Percentiles rank a stretch among this genome's conserved stretches.
Conservation (phyloP, 2,113 vertebrate species). For the Eira barbara region DNA sequence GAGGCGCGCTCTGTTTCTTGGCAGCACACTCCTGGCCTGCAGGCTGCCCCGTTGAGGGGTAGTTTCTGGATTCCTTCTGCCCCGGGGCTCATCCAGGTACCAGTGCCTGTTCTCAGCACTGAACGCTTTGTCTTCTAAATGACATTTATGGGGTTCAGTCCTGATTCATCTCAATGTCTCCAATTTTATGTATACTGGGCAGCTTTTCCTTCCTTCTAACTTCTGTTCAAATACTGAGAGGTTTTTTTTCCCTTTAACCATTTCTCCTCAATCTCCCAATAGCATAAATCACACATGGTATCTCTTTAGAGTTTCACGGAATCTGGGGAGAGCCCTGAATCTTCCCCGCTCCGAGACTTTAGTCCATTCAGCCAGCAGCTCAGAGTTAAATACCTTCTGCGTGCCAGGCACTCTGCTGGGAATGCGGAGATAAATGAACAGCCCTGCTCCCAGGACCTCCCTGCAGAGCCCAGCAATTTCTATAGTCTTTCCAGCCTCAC, state of each 20-base stretch:
- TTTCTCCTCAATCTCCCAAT: neutral
- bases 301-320: neutral
- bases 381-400: neutral
- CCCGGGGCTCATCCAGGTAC: neutral
- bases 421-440: neutral
- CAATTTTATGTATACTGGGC: neutral
- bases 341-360: neutral
- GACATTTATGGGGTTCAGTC: neutral
- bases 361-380: neutral
- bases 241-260: neutral
- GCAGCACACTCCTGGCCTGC: neutral
- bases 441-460: neutral
- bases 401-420: neutral
- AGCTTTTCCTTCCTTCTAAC: neutral
- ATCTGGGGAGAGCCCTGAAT: neutral
- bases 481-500: neutral
- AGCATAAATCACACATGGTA: neutral
- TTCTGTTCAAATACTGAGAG: neutral
- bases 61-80: neutral
- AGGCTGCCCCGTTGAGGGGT: neutral
- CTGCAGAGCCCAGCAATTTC: neutral
- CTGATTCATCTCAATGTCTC: neutral
- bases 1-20: neutral
- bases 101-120: neutral
- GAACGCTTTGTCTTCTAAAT: conserved; percentile 1